A percentile compares a stretch with the other conserved stretches of the same genome.
These are phyloP conservation scores for Notothenia coriiceps DNA, from an alignment of 2,113 vertebrate genomes.

Conservation along the genomic window DNA sequence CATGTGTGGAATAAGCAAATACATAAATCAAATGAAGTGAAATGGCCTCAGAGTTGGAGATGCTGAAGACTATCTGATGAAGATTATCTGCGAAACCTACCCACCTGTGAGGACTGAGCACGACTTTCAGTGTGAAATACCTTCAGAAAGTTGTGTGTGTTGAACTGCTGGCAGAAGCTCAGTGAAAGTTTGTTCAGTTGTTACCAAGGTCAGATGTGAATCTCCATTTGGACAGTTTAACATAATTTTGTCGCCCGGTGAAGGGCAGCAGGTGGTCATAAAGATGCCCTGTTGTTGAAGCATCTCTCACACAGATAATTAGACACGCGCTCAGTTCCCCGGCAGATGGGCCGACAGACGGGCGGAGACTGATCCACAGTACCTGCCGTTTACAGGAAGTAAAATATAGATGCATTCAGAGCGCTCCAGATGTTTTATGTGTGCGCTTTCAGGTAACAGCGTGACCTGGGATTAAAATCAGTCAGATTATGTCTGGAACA, in stretches of 20 bases:
- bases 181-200: neutral
- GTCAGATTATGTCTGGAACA: slow-evolving; percentile 27
- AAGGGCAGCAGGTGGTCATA: neutral
- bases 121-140: too few relatives aligned
- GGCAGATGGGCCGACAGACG: slow-evolving; percentile 9
- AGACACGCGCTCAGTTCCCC: neutral
- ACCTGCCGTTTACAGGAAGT: neutral
- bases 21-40: too few relatives aligned
- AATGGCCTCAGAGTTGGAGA: neutral
- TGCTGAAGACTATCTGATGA: too few relatives aligned
- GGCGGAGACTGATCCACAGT: neutral
- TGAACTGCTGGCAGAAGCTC: neutral
- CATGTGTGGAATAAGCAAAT: too few relatives aligned
- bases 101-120: neutral
- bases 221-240: neutral
- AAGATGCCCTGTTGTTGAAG: neutral
- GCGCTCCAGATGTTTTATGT: slow-evolving; percentile 16
- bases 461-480: slow-evolving; percentile 22
- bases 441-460: neutral
- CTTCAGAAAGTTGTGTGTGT: neutral
- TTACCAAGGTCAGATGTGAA: neutral
- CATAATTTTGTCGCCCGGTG: neutral
- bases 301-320: neutral
- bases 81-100: too few relatives aligned
- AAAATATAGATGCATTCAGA: neutral